A percentile compares a stretch with the other conserved stretches of the same genome.
phyloP scores from a whole-genome alignment of 2,888 invertebrate species.

The Philereme vetulata region DNA sequence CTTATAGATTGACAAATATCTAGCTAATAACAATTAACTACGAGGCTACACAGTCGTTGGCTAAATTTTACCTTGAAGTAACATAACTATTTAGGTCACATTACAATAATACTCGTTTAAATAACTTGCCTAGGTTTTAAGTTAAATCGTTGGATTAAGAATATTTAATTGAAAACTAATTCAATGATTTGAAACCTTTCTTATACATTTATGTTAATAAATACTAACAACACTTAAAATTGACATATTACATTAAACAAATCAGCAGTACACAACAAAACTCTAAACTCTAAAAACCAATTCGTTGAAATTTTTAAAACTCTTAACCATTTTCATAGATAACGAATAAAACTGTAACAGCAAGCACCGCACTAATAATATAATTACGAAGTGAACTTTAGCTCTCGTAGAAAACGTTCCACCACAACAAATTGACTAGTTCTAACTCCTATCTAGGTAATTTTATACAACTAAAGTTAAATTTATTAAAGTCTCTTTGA shows the following conservation, averaged over 20 bases:
- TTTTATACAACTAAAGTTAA: conserved; percentile 58
- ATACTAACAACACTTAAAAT: conserved; percentile 52
- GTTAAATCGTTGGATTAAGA: conserved; percentile 60
- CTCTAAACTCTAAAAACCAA: conserved; percentile 55
- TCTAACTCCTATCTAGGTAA: conserved; percentile 76
- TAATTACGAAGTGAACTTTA: conserved; percentile 70
- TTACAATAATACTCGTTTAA: conserved; percentile 19
- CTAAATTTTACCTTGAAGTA: conserved; percentile 58
- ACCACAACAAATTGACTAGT: conserved; percentile 82
- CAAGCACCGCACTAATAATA: conserved; percentile 79
- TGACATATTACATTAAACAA: conserved; percentile 52
- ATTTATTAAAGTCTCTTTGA: conserved; percentile 76
- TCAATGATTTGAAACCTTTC: conserved; percentile 76
- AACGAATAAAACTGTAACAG: conserved; percentile 73
- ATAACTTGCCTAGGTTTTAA: conserved; percentile 10
- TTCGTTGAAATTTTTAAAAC: conserved; percentile 70
- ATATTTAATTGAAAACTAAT: conserved; percentile 49
- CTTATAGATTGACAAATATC: conserved; percentile 60
- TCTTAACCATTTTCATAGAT: conserved; percentile 56
- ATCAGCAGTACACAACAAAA: conserved; percentile 49
- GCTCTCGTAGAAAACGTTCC: conserved; percentile 77
- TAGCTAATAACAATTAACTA: conserved; percentile 71
- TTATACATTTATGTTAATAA: conserved; percentile 46
- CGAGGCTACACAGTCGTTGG: conserved; percentile 73
- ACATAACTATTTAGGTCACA: conserved; percentile 53